Conservation (phyloP, 1,140 invertebrate genomes). For the Aporrectodea caliginosa region DNA sequence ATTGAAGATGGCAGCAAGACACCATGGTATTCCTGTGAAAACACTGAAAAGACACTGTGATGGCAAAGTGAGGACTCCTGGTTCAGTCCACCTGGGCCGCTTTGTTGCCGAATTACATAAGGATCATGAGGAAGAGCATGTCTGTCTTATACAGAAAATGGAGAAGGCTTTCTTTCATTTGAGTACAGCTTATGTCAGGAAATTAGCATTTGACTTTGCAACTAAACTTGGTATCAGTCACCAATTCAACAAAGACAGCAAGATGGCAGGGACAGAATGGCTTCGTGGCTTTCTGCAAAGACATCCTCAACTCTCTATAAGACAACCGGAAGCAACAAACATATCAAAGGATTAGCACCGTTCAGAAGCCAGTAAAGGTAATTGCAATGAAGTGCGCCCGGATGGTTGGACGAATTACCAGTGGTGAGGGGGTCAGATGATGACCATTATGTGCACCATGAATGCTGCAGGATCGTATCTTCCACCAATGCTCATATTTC, state of each 20-base stretch:
- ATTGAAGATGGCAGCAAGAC: too few species aligned
- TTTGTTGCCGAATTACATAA: background rate
- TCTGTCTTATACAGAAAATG: background rate
- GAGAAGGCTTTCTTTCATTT: background rate
- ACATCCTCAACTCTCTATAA: slow-evolving; percentile 11
- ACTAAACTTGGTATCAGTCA: too few species aligned
- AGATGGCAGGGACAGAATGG: slow-evolving; percentile 11
- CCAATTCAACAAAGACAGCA: slow-evolving; percentile 9
- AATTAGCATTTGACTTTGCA: too few species aligned
- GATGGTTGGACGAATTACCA: slow-evolving; percentile 7
- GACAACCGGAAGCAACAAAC: background rate
- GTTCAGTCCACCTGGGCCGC: background rate
- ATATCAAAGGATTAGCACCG: background rate
- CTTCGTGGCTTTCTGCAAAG: background rate
- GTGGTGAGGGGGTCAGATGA: background rate
- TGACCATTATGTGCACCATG: slow-evolving; percentile 21
- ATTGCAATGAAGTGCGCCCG: background rate
- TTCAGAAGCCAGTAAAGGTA: slow-evolving; percentile 21
- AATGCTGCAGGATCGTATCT: slow-evolving; percentile 14
- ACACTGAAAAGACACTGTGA: slow-evolving; percentile 11
- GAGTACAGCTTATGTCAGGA: slow-evolving; percentile 5
- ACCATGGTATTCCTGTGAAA: background rate
- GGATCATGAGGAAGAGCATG: background rate
- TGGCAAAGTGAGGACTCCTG: background rate
- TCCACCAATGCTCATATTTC: too few species aligned